These are phyloP conservation scores for Gasterosteus nipponicus DNA, from an alignment of 2,113 vertebrate species.

Conservation along the genomic window DNA sequence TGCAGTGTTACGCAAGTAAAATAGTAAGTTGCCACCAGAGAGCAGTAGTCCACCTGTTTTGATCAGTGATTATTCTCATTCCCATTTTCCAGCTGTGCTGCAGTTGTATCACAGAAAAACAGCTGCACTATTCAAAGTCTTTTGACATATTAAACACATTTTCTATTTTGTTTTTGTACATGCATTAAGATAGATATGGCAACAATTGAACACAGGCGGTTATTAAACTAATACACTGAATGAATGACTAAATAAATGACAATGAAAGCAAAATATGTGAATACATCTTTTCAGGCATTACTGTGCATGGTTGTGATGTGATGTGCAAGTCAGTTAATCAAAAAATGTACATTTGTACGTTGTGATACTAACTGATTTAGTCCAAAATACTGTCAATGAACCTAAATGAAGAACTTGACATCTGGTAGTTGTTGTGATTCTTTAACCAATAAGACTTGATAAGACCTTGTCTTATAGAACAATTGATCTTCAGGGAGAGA, in stretches of 20 bases:
- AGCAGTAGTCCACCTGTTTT: slow-evolving; percentile 56
- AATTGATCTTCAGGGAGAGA: slow-evolving; percentile 40
- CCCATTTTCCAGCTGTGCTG: slow-evolving; percentile 18
- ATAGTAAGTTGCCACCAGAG: slow-evolving; percentile 66
- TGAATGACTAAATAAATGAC: not conserved
- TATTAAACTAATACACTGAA: not conserved
- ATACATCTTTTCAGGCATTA: not conserved
- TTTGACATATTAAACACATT: not conserved
- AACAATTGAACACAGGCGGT: not conserved
- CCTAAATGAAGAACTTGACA: not conserved
- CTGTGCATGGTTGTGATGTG: not conserved
- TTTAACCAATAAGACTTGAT: slow-evolving; percentile 19
- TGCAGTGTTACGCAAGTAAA: slow-evolving; percentile 24
- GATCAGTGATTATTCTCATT: slow-evolving; percentile 8
- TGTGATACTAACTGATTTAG: not conserved
- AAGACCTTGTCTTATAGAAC: slow-evolving; percentile 41
- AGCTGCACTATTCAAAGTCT: not conserved
- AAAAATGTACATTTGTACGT: not conserved
- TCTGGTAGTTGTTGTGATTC: slow-evolving; percentile 25
- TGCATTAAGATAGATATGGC: not conserved
- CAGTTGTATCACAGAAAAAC: slow-evolving; percentile 13
- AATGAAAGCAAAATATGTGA: not conserved
- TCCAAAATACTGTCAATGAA: not conserved
- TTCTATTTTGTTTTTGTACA: not conserved
- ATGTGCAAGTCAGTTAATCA: not conserved